These are phyloP conservation scores for Sussaba pulchella DNA, from an alignment of 2,888 invertebrate species.

Conservation along the genomic window DNA sequence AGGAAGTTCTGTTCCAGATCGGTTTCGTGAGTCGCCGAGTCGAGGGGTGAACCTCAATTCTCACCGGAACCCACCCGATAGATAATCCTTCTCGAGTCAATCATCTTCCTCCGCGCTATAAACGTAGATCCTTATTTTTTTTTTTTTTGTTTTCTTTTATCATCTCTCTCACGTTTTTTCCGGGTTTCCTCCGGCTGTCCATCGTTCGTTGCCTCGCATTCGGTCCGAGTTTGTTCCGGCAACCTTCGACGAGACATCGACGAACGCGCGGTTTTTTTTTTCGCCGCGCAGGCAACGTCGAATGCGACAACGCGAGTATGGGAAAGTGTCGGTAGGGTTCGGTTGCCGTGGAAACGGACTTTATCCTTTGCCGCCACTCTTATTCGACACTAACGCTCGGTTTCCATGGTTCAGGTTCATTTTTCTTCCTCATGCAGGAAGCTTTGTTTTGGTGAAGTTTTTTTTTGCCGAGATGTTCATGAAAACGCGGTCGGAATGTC, in stretches of 20 bases:
- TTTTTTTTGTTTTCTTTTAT: neutral
- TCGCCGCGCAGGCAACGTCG: constrained; percentile 42
- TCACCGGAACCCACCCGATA: constrained; percentile 57
- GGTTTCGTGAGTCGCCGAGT: constrained; percentile 31
- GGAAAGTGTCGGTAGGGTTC: constrained; percentile 71
- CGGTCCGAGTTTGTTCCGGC: constrained; percentile 77
- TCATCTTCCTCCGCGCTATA: constrained; percentile 61
- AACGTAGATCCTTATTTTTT: constrained; percentile 14
- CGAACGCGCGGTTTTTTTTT: constrained; percentile 77
- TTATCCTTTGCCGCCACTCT: constrained; percentile 68
- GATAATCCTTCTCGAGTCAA: constrained; percentile 72
- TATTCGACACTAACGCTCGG: constrained; percentile 11
- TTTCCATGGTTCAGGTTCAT: no score
- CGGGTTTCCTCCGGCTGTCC: constrained; percentile 7
- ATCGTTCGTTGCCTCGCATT: constrained; percentile 68
- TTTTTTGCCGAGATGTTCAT: no score
- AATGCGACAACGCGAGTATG: constrained; percentile 65
- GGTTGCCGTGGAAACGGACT: constrained; percentile 80
- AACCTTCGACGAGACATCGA: constrained; percentile 78
- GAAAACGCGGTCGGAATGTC: no score
- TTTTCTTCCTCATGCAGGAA: no score
- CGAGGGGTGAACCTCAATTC: constrained; percentile 22
- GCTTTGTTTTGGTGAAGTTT: no score
- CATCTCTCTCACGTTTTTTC: constrained; percentile 29
- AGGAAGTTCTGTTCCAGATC: neutral